Base-by-base conservation (phyloP, 2,888 invertebrate genomes). In the Magallana nippona region DNA sequence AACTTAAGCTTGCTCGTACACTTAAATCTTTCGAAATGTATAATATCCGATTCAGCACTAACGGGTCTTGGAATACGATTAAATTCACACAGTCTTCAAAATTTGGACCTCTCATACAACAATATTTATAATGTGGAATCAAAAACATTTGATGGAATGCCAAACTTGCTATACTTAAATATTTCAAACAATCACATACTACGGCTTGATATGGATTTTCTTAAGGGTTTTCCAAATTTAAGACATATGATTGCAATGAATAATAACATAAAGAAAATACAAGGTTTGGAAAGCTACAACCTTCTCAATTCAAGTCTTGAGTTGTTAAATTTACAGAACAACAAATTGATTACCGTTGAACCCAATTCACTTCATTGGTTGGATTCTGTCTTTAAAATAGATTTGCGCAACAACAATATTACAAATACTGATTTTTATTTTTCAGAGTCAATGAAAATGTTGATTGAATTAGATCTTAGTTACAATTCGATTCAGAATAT, bases 341-440 rank as follows among this genome's bases (percentile, higher is more conserved):
- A 79, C 15, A 27, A 22, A 22, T 57, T 79, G 19, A 56, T 10
- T 10, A 79, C 22, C 17, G 17, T 79, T 19, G 1, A n/a, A 10
- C 79, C 79, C 2, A 79, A 79, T 57, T 19, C 79, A 22, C 22
- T 79, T 8, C 19, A 79, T 19, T 57, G 56, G 56, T 55, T 79
- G 1, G 13, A 22, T 58, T 56, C 19, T 15, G n/a, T 79, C 11
- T 56, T 17, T 44, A 44, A 13, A 78, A 44, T 79, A 27, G 13
- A 27, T 56, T 56, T 79, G 55, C 27, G 57, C 27, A 56, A 79
- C 57, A 79, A 57, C 17, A 44, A 15, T 19, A 56, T 79, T 13
- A 57, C 79, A 79, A 56, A 79, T 57, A 79, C 79, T 55, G 27
- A 57, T 79, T 13, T 57, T 27, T 79, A 79, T 57, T 79, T 79